Percentiles rank a stretch among this genome's conserved stretches.
Conservation (phyloP, 2,888 invertebrate genomes). For the Trissolcus brochymenae region DNA sequence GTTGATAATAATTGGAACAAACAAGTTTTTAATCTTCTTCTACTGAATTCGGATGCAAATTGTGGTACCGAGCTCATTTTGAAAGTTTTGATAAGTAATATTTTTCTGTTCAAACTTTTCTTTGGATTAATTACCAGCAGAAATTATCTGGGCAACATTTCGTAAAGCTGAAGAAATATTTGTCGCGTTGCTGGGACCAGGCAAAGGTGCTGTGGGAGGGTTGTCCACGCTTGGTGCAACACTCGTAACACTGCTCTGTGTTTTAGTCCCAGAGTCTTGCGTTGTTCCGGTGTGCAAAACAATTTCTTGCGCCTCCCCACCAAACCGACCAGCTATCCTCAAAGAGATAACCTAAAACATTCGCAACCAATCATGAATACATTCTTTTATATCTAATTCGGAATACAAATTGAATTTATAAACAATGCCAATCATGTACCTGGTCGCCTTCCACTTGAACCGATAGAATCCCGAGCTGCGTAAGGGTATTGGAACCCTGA, state of each 20-base stretch:
- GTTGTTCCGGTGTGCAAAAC: slow-evolving; percentile 79
- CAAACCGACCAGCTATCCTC: slow-evolving; percentile 81
- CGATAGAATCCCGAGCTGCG: slow-evolving; percentile 94
- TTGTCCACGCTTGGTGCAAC: slow-evolving; percentile 65
- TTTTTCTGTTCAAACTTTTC: background rate
- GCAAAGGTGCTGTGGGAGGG: slow-evolving; percentile 68
- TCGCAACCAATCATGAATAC: slow-evolving; percentile 1
- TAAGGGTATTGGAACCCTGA: slow-evolving; percentile 91
- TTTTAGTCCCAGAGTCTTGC: slow-evolving; percentile 71
- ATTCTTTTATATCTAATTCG: background rate
- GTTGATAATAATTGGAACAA: too few species aligned
- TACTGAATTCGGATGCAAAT: too few species aligned
- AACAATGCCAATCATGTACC: slow-evolving; percentile 75
- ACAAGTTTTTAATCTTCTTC: too few species aligned
- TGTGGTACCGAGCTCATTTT: too few species aligned
- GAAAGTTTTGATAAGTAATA: too few species aligned
- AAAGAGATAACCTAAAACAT: slow-evolving; percentile 79
- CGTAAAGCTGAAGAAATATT: slow-evolving; percentile 71
- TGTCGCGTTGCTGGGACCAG: slow-evolving; percentile 73
- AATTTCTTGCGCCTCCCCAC: slow-evolving; percentile 85
- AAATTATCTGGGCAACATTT: slow-evolving; percentile 74
- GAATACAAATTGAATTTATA: background rate
- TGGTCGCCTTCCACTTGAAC: slow-evolving; percentile 96
- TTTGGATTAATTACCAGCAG: slow-evolving; percentile 65
- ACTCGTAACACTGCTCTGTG: slow-evolving; percentile 68